These are phyloP conservation scores for Sterna hirundo DNA, from an alignment of 2,113 vertebrate genomes.

Conservation along the genomic window DNA sequence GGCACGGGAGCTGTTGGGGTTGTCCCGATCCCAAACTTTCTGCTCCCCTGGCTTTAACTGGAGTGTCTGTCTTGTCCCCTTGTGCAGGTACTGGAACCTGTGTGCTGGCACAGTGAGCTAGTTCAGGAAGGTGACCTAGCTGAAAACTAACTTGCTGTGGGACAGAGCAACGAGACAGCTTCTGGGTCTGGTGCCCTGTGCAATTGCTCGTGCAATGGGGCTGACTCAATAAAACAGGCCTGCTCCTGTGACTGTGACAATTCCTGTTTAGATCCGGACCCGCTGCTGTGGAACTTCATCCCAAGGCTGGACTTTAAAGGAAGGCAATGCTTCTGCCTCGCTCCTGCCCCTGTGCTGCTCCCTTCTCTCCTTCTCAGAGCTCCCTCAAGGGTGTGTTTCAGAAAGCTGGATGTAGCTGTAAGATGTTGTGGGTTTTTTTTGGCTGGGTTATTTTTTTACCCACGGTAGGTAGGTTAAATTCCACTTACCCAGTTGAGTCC, in stretches of 20 bases:
- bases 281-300: not conserved
- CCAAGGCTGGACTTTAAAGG: not conserved
- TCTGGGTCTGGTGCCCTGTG: not conserved
- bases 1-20: accelerated
- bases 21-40: not conserved
- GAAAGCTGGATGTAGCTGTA: not conserved
- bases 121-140: not conserved
- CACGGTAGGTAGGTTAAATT: not conserved
- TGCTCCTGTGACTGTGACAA: not conserved
- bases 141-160: not conserved
- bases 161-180: not conserved
- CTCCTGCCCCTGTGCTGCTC: not conserved
- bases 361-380: not conserved
- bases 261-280: not conserved
- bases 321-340: not conserved
- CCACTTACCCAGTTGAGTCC: accelerated
- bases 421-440: not conserved
- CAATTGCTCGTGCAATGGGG: accelerated
- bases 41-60: not conserved
- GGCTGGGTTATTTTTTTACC: not conserved
- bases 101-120: not conserved
- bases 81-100: not conserved
- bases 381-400: not conserved
- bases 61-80: not conserved
- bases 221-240: not conserved